phyloP scores from a whole-genome alignment of 2,888 invertebrate genomes.

The Diadegma fenestrale region DNA sequence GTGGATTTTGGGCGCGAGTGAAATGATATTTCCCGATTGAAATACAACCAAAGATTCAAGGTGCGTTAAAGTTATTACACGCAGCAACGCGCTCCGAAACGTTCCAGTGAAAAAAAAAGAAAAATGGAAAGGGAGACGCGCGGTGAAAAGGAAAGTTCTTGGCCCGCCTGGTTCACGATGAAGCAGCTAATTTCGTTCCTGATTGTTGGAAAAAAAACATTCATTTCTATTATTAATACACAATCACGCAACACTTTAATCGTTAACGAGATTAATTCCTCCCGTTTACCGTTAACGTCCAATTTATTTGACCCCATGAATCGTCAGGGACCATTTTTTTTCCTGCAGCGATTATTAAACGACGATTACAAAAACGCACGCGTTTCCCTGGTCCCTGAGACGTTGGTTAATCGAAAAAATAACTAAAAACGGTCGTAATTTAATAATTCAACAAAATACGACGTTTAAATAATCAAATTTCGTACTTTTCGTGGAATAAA shows the following conservation, averaged over 20 bases:
- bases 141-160: slow-evolving; percentile 42
- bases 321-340: too few species aligned
- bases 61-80: slow-evolving; percentile 11
- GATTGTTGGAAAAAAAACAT: slow-evolving; percentile 3
- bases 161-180: slow-evolving; percentile 24
- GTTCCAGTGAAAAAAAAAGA: slow-evolving; percentile 9
- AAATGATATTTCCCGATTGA: slow-evolving; percentile 16
- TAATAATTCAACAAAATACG: too few species aligned
- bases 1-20: not conserved
- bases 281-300: not conserved
- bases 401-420: too few species aligned
- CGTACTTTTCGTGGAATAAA: too few species aligned
- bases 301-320: not conserved
- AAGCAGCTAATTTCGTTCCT: slow-evolving; percentile 41
- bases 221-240: slow-evolving; percentile 14
- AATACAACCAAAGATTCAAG: slow-evolving; percentile 23
- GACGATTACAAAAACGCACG: too few species aligned
- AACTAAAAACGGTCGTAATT: too few species aligned
- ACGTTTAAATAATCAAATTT: too few species aligned
- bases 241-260: slow-evolving; percentile 15
- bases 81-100: not conserved
- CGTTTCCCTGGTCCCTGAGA: too few species aligned
- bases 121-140: slow-evolving; percentile 20
- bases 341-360: too few species aligned
- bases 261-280: not conserved